Evolutionary conservation across 2,797 vertebrate species (phyloP).

Genomic region (Brachymystax lenok): DNA sequence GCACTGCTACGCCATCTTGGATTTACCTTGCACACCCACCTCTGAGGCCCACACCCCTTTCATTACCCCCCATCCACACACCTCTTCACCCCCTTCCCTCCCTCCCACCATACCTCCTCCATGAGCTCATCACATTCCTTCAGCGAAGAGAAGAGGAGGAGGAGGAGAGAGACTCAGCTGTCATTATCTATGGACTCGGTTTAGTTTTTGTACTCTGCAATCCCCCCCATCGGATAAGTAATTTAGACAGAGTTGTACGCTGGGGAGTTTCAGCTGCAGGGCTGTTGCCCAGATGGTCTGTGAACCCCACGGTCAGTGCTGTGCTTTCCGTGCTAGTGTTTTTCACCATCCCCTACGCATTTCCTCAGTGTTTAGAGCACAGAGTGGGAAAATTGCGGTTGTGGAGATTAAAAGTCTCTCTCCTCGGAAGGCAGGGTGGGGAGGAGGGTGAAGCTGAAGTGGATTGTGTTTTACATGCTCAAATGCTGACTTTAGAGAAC

Average conservation of each 20-base stretch:
- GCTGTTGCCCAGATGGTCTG: slow-evolving; percentile 69
- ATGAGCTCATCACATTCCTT: slow-evolving; percentile 68
- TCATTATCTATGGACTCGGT: slow-evolving; percentile 44
- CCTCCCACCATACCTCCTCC: slow-evolving; percentile 33
- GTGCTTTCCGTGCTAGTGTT: slow-evolving; percentile 39
- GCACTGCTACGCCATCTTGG: too few species aligned
- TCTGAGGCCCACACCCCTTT: neutral
- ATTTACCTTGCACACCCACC: neutral
- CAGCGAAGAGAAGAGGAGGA: slow-evolving; percentile 24
- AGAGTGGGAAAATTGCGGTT: slow-evolving; percentile 55
- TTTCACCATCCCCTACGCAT: slow-evolving; percentile 51
- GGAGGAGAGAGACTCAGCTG: slow-evolving; percentile 42
- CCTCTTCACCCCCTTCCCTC: neutral
- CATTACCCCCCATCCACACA: slow-evolving; percentile 19
- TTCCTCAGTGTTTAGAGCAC: slow-evolving; percentile 48
- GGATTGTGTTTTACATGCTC: slow-evolving; percentile 25
- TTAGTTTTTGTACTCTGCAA: slow-evolving; percentile 43
- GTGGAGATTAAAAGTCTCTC: slow-evolving; percentile 51
- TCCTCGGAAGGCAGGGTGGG: slow-evolving; percentile 29
- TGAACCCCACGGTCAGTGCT: slow-evolving; percentile 39
- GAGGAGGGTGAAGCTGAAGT: slow-evolving; percentile 43
- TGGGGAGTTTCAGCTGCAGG: slow-evolving; percentile 30
- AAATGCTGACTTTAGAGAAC: slow-evolving; percentile 64
- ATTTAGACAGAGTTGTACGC: slow-evolving; percentile 45
- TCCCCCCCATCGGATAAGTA: slow-evolving; percentile 41